Conservation (phyloP, 2,113 vertebrate genomes). For the Labeo rohita region DNA sequence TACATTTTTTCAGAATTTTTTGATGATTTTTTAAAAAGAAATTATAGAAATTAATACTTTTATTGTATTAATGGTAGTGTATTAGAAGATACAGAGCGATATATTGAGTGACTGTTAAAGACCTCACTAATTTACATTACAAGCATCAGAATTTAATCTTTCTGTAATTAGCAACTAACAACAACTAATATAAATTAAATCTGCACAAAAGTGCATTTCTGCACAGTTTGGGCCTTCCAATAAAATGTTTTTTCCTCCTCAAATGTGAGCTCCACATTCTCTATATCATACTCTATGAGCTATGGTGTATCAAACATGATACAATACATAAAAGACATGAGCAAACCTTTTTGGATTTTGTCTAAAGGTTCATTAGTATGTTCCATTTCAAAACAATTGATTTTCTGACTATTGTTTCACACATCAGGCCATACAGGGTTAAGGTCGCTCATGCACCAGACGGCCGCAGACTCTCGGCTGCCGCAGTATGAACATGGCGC, state of each 20-base stretch:
- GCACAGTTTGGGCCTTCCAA: not conserved
- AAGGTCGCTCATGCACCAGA: constrained; percentile 2
- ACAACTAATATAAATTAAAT: not conserved
- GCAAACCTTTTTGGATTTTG: not conserved
- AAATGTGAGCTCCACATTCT: not conserved
- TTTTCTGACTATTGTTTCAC: not conserved
- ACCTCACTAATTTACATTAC: too few relatives aligned
- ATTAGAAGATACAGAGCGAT: too few relatives aligned
- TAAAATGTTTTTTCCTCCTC: not conserved
- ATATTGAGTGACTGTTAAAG: too few relatives aligned
- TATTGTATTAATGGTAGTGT: too few relatives aligned
- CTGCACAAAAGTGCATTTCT: not conserved
- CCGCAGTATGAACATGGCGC: constrained; percentile 42
- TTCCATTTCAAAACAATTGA: not conserved
- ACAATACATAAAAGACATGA: not conserved
- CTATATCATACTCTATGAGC: not conserved
- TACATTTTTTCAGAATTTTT: too few relatives aligned
- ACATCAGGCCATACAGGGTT: not conserved
- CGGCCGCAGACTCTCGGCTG: not conserved
- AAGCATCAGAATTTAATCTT: too few relatives aligned
- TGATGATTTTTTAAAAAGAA: too few relatives aligned
- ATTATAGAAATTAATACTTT: too few relatives aligned
- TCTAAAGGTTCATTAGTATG: not conserved
- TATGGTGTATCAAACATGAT: not conserved
- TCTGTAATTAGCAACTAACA: too few relatives aligned